Conservation (phyloP, 2,113 vertebrate species). For the Centropus unirufus region DNA sequence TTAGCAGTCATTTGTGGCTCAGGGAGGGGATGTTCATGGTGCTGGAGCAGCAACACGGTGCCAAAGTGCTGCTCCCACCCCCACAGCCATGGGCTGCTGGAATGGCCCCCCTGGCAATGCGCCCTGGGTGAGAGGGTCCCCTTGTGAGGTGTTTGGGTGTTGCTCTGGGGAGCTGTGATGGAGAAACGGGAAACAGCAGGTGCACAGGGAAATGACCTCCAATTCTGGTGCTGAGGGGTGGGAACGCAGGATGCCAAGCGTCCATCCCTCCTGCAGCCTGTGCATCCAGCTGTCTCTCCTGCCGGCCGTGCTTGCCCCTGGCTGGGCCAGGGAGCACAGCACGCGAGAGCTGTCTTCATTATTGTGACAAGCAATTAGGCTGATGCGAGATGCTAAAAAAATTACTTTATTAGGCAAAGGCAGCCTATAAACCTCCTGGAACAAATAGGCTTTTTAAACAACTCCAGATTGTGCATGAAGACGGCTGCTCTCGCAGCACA, state of each 20-base stretch:
- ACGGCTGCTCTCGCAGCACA: accelerated
- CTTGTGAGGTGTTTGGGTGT: background rate
- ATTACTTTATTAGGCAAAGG: constrained; percentile 77
- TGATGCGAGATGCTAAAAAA: constrained; percentile 69
- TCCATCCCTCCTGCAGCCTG: background rate
- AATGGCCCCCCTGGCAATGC: background rate
- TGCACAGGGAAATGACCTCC: background rate
- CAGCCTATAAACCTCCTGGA: constrained; percentile 63
- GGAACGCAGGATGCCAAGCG: background rate
- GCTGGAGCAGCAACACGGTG: accelerated
- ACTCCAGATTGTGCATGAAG: background rate
- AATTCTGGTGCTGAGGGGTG: background rate
- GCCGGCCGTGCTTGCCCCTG: background rate
- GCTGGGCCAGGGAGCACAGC: background rate
- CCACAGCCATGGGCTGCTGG: background rate
- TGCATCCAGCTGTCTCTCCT: background rate
- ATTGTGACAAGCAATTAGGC: constrained; percentile 75
- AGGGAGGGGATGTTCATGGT: background rate
- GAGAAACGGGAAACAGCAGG: background rate
- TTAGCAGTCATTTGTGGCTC: background rate
- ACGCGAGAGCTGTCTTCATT: background rate
- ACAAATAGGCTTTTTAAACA: constrained; percentile 22
- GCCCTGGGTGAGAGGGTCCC: background rate
- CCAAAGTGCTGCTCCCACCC: background rate
- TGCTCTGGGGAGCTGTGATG: background rate